Percentiles rank a stretch among this genome's conserved stretches.
These are phyloP conservation scores for Dendrophyllia cribrosa DNA, from an alignment of 64 coral and sea anemone species.

Conservation along the genomic window DNA sequence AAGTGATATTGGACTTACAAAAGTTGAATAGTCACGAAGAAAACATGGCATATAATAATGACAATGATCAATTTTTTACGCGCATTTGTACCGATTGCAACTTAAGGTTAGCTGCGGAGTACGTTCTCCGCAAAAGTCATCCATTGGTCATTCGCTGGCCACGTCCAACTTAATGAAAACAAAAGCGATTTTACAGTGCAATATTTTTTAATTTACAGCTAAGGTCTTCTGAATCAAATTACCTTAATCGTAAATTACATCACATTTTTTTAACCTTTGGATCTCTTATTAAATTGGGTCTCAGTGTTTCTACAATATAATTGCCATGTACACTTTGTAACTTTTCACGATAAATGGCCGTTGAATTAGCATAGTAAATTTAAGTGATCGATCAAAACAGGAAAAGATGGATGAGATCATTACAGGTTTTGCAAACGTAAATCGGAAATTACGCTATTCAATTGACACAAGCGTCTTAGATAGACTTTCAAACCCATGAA, in stretches of 20 bases:
- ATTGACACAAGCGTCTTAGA: neutral
- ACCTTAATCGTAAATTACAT: too few species aligned
- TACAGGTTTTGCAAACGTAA: neutral
- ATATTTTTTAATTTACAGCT: too few species aligned
- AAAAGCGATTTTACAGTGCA: too few species aligned
- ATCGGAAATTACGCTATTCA: neutral
- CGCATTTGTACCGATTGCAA: too few species aligned
- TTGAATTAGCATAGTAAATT: neutral
- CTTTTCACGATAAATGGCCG: neutral
- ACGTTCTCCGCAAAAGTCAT: too few species aligned
- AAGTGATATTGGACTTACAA: neutral
- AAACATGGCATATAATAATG: neutral
- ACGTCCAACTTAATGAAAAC: too few species aligned
- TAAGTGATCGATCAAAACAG: neutral
- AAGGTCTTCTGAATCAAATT: too few species aligned
- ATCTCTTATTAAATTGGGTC: neutral
- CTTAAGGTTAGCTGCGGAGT: too few species aligned
- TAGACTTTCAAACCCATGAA: neutral
- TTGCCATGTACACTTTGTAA: neutral
- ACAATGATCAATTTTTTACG: too few species aligned
- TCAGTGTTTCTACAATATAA: neutral
- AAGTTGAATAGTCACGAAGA: too few species aligned
- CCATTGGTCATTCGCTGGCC: too few species aligned
- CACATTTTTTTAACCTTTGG: neutral
- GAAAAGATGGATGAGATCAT: neutral